Conservation (phyloP, 1,140 invertebrate genomes). For the Conus ventricosus region DNA sequence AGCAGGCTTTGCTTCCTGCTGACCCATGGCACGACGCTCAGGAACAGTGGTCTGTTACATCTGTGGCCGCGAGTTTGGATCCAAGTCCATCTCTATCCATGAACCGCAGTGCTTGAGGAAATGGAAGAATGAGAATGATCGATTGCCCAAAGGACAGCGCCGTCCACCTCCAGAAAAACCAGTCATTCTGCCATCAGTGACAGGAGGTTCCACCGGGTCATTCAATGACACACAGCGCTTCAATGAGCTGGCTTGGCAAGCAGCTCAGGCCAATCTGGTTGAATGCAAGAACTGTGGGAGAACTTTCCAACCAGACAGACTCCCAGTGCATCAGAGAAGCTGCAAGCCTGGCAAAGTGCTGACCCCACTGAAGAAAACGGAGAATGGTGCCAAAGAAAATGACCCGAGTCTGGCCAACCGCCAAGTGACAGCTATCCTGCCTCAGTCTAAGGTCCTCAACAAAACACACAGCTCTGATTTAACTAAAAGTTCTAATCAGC, state of each 20-base stretch:
- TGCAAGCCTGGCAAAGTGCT: constrained; percentile 75
- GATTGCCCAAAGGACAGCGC: constrained; percentile 79
- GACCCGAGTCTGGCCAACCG: constrained; percentile 27
- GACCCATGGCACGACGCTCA: neutral
- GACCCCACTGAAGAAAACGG: constrained; percentile 39
- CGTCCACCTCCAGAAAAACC: constrained; percentile 81
- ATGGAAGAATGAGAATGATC: constrained; percentile 83
- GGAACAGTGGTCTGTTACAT: constrained; percentile 74
- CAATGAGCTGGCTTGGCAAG: constrained; percentile 72
- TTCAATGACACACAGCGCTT: constrained; percentile 55
- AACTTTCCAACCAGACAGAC: constrained; percentile 82
- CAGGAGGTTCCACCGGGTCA: constrained; percentile 15
- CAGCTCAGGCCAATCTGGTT: constrained; percentile 78
- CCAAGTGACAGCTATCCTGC: constrained; percentile 51
- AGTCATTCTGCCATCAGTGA: constrained; percentile 62
- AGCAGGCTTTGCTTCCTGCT: neutral
- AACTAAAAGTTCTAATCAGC: constrained; percentile 14
- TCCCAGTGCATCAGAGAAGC: constrained; percentile 81
- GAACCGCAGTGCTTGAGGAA: constrained; percentile 87
- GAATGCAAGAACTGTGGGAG: constrained; percentile 82
- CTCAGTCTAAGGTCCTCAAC: constrained; percentile 48
- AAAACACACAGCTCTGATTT: constrained; percentile 16
- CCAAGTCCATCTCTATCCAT: constrained; percentile 82
- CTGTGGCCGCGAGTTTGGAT: constrained; percentile 75
- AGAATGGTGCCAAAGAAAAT: constrained; percentile 12